Evolutionary conservation across 1,140 invertebrate genomes (phyloP).

Genomic region (Oryctes rhinoceros): DNA sequence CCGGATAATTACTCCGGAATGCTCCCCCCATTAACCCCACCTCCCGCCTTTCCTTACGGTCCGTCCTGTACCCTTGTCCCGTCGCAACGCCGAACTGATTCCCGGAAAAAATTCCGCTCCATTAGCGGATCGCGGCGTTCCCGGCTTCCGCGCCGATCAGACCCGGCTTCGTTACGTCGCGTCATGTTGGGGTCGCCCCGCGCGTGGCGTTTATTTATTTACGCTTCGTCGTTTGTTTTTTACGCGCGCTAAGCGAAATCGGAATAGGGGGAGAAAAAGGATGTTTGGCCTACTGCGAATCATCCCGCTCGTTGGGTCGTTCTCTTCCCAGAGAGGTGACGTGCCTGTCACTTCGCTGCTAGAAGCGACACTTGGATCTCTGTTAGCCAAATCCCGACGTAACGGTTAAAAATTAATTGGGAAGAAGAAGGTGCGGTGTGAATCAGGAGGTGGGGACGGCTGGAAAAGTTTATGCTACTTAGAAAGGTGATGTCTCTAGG

Average conservation of each 20-base stretch:
- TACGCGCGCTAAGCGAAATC: not conserved
- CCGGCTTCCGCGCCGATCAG: not conserved
- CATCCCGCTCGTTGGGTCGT: not conserved
- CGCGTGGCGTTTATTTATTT: not conserved
- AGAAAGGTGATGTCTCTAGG: too few relatives aligned
- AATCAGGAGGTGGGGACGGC: not conserved
- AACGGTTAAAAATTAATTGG: constrained; percentile 5
- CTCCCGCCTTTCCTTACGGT: not conserved
- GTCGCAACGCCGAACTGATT: not conserved
- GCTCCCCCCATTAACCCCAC: not conserved
- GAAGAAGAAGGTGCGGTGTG: not conserved
- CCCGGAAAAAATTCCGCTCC: constrained; percentile 5
- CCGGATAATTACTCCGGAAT: constrained; percentile 16
- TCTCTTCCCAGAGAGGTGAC: not conserved
- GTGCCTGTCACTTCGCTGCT: constrained; percentile 1
- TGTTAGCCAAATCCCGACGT: not conserved
- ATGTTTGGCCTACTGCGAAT: not conserved
- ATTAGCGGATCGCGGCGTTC: constrained; percentile 4
- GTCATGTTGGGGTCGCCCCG: not conserved
- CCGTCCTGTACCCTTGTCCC: not conserved
- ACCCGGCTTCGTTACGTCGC: not conserved
- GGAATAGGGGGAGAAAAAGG: not conserved
- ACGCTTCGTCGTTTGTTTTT: constrained; percentile 7
- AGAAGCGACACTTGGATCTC: not conserved
- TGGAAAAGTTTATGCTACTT: too few relatives aligned